Percentiles rank a stretch among this genome's conserved stretches.
These are phyloP conservation scores for Sclerurus mexicanus DNA, from an alignment of 2,113 vertebrate genomes.

Conservation along the genomic window DNA sequence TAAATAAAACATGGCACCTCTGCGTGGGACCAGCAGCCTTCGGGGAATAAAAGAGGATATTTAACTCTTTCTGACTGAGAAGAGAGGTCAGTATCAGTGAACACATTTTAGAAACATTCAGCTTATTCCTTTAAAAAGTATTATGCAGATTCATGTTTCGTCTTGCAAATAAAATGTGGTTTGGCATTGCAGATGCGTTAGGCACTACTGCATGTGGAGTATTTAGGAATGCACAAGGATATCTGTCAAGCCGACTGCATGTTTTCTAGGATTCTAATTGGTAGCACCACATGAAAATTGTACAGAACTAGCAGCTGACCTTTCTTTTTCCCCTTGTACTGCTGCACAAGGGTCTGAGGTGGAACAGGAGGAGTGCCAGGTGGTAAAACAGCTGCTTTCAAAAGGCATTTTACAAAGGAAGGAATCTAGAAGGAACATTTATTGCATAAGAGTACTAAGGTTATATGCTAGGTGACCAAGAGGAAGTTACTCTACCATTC, in stretches of 20 bases:
- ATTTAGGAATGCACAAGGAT: background rate
- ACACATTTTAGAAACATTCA: background rate
- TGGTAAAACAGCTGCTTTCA: background rate
- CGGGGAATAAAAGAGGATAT: conserved; percentile 52
- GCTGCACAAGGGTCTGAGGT: background rate
- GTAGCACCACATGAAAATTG: background rate
- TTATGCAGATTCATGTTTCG: background rate
- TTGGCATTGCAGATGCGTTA: background rate
- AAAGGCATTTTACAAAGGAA: background rate
- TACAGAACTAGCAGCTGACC: background rate
- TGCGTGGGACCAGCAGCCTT: conserved; percentile 50
- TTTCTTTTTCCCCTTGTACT: background rate
- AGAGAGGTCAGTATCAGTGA: background rate
- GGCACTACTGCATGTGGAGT: background rate
- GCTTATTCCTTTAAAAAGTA: background rate
- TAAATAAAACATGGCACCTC: conserved; percentile 83
- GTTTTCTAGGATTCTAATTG: background rate
- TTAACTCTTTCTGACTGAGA: conserved; percentile 69
- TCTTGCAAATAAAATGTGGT: background rate
- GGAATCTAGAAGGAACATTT: background rate
- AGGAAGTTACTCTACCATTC: background rate
- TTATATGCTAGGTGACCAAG: background rate
- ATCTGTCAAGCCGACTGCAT: background rate
- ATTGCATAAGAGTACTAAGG: background rate
- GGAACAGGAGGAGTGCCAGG: background rate